A percentile compares a stretch with the other conserved stretches of the same genome.
These are phyloP conservation scores for Mechanitis messenoides DNA, from an alignment of 2,888 invertebrate species.

Conservation along the genomic window DNA sequence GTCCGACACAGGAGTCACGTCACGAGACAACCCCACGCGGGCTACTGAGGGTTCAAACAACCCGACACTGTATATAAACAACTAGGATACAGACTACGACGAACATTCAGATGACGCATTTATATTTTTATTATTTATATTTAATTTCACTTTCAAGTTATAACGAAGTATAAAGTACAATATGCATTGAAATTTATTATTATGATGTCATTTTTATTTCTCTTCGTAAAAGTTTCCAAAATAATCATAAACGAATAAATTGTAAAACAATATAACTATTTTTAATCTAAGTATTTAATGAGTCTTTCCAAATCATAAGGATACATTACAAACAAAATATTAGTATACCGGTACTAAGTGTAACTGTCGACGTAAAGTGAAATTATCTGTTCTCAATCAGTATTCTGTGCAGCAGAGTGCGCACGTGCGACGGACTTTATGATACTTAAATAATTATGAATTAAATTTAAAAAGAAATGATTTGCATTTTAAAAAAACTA, in stretches of 20 bases:
- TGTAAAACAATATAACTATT: no score
- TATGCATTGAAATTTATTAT: conserved; percentile 9
- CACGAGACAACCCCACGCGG: conserved; percentile 45
- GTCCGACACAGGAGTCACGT: conserved; percentile 15
- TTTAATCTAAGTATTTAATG: no score
- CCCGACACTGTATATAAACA: conserved; percentile 51
- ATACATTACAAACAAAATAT: no score
- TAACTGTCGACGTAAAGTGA: conserved; percentile 21
- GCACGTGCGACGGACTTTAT: conserved; percentile 65
- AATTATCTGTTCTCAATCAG: conserved; percentile 45
- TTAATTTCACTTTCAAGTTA: not conserved
- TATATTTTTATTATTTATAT: not conserved
- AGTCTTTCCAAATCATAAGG: no score
- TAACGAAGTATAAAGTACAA: conserved; percentile 15
- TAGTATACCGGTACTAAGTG: no score
- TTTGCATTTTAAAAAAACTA: conserved; percentile 61
- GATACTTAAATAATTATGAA: conserved; percentile 69
- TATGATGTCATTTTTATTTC: no score
- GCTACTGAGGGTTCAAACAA: conserved; percentile 49
- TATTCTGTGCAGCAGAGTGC: conserved; percentile 46
- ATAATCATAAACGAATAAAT: no score
- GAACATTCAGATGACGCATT: conserved; percentile 20
- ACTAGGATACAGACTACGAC: conserved; percentile 30
- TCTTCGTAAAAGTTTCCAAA: no score
- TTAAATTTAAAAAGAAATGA: conserved; percentile 70